Evolutionary conservation across 1,140 invertebrate genomes (phyloP), one percentile per base, ranked within the genome.

Genomic region (Cheumatopsyche charites): DNA sequence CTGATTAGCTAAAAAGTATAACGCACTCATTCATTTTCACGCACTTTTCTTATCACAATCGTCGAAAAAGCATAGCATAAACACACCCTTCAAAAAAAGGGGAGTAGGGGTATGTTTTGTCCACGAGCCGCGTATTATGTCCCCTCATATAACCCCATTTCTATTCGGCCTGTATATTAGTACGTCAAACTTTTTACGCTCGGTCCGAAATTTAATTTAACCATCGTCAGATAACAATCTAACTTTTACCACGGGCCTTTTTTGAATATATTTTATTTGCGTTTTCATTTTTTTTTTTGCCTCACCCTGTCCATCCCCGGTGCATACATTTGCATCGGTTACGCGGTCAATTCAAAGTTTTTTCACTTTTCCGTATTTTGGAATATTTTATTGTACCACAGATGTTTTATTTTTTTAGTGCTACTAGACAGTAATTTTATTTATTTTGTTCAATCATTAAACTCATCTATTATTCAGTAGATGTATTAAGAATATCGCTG

Each of bases 131-230:
- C n/a, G n/a, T n/a, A n/a, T n/a, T 9, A 49, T 49, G 13, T 4
- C 45, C 45, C 4, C 45, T 19, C 17, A 49, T 49, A 19, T 19
- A 9, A n/a, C 13, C 58, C 58, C 19, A 21, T 21, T 29, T 62
- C 23, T 62, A 15, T 62, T 62, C 13, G 19, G 25, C 11, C 58
- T 12, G 41, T 12, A 65, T 65, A 36, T 62, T 62, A 29, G 12
- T 29, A n/a, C 29, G 23, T 65, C 58, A 62, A 62, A 62, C 17
- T 25, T 25, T 62, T 62, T 15, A 63, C 62, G 62, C 42, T 43
- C 23, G 66, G 43, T 25, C 43, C 45, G 26, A 68, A 70, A 70
- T 61, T 70, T 71, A 63, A 71, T 63, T 63, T 71, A 62, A 71
- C 41, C 62, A 43, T 41, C 36, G 19, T 9, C 55, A 25, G 55